Conservation (phyloP, 2,888 invertebrate genomes). For the Atrina japonica region DNA sequence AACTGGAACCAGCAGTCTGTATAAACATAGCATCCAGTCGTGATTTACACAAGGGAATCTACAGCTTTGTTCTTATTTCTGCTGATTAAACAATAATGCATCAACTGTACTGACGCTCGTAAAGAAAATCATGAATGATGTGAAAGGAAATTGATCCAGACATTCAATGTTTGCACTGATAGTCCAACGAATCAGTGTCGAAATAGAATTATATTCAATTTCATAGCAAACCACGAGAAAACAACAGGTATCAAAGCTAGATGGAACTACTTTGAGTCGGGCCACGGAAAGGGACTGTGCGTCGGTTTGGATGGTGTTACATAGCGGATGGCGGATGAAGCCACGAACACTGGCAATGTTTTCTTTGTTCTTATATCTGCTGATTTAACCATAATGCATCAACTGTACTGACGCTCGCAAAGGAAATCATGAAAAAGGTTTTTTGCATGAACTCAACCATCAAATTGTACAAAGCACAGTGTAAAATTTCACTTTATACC, state of each 20-base stretch:
- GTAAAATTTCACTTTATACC: too few species aligned
- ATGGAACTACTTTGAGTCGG: constrained; percentile 1
- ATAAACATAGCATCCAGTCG: neutral
- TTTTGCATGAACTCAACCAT: too few species aligned
- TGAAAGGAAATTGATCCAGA: neutral
- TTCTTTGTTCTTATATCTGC: neutral
- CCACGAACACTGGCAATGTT: too few species aligned
- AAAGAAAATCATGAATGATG: neutral
- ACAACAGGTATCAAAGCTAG: neutral
- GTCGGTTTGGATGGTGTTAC: neutral
- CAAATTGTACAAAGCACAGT: too few species aligned
- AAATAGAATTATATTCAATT: too few species aligned
- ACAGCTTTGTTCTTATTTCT: neutral
- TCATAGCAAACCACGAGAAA: neutral
- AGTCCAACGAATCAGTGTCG: neutral
- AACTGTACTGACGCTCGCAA: neutral
- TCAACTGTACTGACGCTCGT: neutral
- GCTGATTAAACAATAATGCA: neutral
- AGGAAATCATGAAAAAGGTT: neutral
- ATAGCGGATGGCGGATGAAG: too few species aligned
- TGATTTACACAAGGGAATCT: neutral
- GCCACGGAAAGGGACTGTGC: constrained; percentile 2
- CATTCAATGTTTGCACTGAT: neutral
- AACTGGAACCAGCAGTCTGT: neutral
- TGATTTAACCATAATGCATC: neutral